Evolutionary conservation across 1,140 invertebrate genomes (phyloP).

Genomic region (Diorhabda sublineata): DNA sequence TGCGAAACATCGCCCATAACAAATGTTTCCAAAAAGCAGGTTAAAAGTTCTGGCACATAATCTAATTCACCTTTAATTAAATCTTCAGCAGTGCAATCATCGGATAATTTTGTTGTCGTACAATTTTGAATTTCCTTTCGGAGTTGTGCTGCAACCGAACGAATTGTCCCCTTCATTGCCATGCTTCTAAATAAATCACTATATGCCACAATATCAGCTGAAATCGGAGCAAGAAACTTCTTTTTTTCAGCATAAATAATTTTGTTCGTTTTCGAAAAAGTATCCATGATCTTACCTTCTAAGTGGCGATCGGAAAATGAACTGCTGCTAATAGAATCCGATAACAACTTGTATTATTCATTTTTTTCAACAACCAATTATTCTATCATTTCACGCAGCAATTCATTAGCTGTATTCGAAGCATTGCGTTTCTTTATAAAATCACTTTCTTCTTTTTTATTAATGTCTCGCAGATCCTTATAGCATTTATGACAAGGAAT

Average conservation of each 20-base stretch:
- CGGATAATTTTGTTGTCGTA: constrained; percentile 10
- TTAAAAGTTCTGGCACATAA: constrained; percentile 21
- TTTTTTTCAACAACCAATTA: constrained; percentile 20
- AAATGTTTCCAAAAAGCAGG: constrained; percentile 17
- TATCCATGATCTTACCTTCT: constrained; percentile 10
- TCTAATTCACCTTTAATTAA: constrained; percentile 16
- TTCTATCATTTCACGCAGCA: constrained; percentile 22
- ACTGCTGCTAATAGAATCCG: constrained; percentile 10
- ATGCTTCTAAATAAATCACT: constrained; percentile 18
- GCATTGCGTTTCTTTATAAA: constrained; percentile 16
- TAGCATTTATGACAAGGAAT: constrained; percentile 4
- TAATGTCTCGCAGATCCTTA: constrained; percentile 15
- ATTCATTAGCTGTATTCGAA: constrained; percentile 18
- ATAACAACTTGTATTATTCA: constrained; percentile 13
- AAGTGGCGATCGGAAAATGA: constrained; percentile 6
- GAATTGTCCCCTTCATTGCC: constrained; percentile 15
- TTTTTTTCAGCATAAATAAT: not conserved
- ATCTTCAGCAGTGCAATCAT: constrained; percentile 20
- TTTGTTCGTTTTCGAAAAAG: constrained; percentile 12
- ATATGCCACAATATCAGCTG: constrained; percentile 5
- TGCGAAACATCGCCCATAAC: constrained; percentile 20
- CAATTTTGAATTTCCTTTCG: not conserved
- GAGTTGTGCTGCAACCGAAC: constrained; percentile 9
- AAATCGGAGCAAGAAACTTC: constrained; percentile 19
- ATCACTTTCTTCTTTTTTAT: constrained; percentile 16